phyloP scores from a whole-genome alignment of 2,888 invertebrate species.

The Plagodis pulveraria region DNA sequence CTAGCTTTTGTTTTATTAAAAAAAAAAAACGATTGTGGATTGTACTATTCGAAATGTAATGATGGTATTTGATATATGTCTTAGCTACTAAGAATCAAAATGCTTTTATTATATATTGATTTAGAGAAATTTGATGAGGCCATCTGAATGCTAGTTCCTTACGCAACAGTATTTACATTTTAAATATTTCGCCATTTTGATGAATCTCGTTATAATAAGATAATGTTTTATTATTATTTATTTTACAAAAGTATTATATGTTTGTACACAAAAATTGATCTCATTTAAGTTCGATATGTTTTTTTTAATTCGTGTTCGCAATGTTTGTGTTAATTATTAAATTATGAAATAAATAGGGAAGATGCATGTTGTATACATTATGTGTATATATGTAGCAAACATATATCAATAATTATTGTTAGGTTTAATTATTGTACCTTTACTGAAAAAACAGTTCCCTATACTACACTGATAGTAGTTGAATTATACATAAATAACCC shows the following conservation, averaged over 20 bases:
- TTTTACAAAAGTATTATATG: slow-evolving; percentile 33
- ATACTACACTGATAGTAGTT: no score
- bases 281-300: slow-evolving; percentile 36
- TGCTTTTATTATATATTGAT: slow-evolving; percentile 32
- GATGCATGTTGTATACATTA: no score
- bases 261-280: slow-evolving; percentile 49
- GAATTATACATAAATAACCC: no score
- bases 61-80: slow-evolving; percentile 47
- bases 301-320: neutral
- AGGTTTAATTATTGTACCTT: no score
- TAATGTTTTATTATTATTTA: slow-evolving; percentile 45
- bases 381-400: no score
- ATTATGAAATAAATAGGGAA: no score
- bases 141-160: slow-evolving; percentile 63
- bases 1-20: no score
- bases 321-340: neutral
- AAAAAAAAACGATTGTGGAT: slow-evolving; percentile 31
- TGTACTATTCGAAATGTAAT: slow-evolving; percentile 41
- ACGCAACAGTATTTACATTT: slow-evolving; percentile 62
- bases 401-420: no score
- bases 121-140: slow-evolving; percentile 45
- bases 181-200: slow-evolving; percentile 59
- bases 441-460: no score
- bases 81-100: slow-evolving; percentile 35
- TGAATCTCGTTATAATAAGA: slow-evolving; percentile 60